A percentile compares a stretch with the other conserved stretches of the same genome.
Evolutionary conservation across 2,797 vertebrate genomes (phyloP).

Genomic region (Poeciliopsis infans): DNA sequence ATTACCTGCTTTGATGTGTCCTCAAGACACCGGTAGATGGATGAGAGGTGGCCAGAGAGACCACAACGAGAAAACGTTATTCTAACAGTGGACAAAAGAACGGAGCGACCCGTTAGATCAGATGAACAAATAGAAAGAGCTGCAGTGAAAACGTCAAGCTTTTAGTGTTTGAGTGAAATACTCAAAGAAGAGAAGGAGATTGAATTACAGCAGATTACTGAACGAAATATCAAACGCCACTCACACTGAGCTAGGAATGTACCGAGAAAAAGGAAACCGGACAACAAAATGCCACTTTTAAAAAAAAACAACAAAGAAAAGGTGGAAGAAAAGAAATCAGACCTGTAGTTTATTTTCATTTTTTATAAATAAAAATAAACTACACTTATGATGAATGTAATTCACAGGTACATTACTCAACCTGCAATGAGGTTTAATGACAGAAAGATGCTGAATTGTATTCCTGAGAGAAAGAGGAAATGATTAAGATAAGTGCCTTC

Average conservation of each 20-base stretch:
- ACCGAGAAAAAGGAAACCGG: background rate
- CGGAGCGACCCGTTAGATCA: conserved; percentile 12
- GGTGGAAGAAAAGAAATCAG: background rate
- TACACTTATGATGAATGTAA: too few species aligned
- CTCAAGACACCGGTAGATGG: conserved; percentile 86
- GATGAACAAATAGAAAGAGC: conserved; percentile 22
- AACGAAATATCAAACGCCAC: background rate
- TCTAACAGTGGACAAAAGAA: conserved; percentile 10
- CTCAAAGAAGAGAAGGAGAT: conserved; percentile 16
- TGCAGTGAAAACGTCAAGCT: conserved; percentile 14
- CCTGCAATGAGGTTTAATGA: conserved; percentile 42
- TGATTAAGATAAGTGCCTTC: conserved; percentile 92
- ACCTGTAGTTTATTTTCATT: background rate
- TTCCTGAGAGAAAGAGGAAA: conserved; percentile 48
- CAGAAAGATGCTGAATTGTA: conserved; percentile 52
- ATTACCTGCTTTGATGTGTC: conserved; percentile 98
- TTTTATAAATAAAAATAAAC: too few species aligned
- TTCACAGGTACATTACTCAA: too few species aligned
- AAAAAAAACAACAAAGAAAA: conserved; percentile 15
- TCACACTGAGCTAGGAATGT: background rate
- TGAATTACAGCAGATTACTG: background rate
- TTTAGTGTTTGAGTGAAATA: conserved; percentile 26
- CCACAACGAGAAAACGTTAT: background rate
- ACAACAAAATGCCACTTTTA: background rate
- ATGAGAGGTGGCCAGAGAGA: conserved; percentile 8